Percentiles rank a stretch among this genome's conserved stretches.
Evolutionary conservation across 2,797 vertebrate species (phyloP).

Genomic region (Argentina silus): DNA sequence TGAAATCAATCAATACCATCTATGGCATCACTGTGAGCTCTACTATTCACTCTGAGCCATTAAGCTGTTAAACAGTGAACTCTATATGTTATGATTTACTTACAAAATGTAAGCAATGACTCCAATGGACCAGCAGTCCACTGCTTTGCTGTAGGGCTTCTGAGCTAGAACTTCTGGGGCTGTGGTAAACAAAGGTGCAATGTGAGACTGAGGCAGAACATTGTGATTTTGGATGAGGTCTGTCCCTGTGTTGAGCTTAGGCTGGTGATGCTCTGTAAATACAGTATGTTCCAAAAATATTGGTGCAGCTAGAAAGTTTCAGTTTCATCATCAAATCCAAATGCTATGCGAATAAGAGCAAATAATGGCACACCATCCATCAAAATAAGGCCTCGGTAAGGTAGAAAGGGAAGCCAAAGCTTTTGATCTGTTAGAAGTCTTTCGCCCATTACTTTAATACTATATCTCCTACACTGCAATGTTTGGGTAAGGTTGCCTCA

Average conservation of each 20-base stretch:
- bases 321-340: no score
- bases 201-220: conserved; percentile 7
- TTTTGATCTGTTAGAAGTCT: not conserved
- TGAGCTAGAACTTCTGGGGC: conserved; percentile 98
- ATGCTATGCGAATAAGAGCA: no score
- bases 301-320: no score
- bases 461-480: not conserved
- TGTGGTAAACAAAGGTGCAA: conserved; percentile 52
- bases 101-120: conserved; percentile 98
- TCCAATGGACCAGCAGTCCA: conserved; percentile 99
- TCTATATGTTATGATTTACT: conserved; percentile 70
- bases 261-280: conserved; percentile 6
- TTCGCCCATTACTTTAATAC: conserved; percentile 3
- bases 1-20: no score
- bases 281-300: no score
- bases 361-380: no score
- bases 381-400: no score
- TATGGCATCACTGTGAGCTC: not conserved
- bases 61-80: not conserved
- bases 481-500: not conserved
- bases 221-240: not conserved
- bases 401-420: no score
- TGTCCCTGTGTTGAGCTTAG: no score
- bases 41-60: not conserved
- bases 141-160: conserved; percentile 98